A percentile compares a stretch with the other conserved stretches of the same genome.
Conservation (phyloP, 2,888 invertebrate genomes). For the Machimus rusticus region DNA sequence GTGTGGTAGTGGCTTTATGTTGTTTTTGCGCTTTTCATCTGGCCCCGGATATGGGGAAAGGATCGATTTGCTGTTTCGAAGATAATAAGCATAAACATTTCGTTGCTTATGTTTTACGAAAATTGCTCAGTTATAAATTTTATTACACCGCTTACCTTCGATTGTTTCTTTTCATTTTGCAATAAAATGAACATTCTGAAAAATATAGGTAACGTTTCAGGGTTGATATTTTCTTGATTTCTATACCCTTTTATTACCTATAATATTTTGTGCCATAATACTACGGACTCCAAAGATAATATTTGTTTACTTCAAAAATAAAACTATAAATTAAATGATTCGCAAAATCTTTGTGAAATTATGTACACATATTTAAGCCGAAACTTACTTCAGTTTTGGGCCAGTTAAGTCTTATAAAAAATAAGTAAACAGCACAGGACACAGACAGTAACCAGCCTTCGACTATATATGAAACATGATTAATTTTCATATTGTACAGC, state of each 20-base stretch:
- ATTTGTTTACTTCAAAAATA: no score
- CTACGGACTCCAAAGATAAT: not conserved
- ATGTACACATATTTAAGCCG: no score
- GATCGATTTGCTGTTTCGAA: not conserved
- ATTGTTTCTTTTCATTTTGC: not conserved
- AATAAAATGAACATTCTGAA: not conserved
- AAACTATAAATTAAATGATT: no score
- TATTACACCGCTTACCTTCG: not conserved
- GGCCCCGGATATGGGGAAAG: not conserved
- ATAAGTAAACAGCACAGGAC: no score
- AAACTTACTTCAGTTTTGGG: no score
- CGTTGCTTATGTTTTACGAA: not conserved
- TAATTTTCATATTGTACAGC: no score
- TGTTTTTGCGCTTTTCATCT: not conserved
- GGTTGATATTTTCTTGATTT: not conserved
- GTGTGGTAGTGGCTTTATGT: not conserved
- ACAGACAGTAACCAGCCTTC: no score
- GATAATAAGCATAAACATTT: not conserved
- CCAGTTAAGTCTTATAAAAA: no score
- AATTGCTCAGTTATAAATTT: not conserved
- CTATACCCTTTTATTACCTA: not conserved
- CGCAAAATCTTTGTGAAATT: no score
- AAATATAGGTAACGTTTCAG: not conserved
- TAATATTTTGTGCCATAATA: not conserved
- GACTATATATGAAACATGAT: no score